phyloP scores from a whole-genome alignment of 1,140 invertebrate genomes.

The Diplogasteroides magnus region DNA sequence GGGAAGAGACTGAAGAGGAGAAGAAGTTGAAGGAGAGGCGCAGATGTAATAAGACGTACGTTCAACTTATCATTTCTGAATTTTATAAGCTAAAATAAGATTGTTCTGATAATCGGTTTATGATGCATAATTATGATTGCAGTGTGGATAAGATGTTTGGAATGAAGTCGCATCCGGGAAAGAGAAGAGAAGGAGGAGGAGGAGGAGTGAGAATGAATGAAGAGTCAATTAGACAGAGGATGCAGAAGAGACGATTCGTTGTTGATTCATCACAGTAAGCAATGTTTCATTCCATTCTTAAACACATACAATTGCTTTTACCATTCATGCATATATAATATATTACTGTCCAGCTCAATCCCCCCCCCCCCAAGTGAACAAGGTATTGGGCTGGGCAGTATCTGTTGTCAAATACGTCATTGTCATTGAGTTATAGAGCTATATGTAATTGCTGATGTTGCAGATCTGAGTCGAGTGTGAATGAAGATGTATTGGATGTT shows the following conservation, averaged over 20 bases:
- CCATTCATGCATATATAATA: not conserved
- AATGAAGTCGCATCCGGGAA: not conserved
- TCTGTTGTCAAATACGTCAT: too few species aligned
- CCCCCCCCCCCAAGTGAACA: too few species aligned
- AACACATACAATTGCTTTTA: constrained; percentile 1
- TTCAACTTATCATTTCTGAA: not conserved
- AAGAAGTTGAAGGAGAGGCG: not conserved
- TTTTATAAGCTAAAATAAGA: not conserved
- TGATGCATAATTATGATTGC: not conserved
- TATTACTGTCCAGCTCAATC: too few species aligned
- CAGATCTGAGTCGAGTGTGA: too few species aligned
- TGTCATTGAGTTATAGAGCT: too few species aligned
- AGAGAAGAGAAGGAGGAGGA: too few species aligned
- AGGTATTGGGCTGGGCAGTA: too few species aligned
- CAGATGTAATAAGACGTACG: not conserved
- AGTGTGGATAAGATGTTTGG: not conserved
- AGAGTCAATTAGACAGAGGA: not conserved
- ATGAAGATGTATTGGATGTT: too few species aligned
- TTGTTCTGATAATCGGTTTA: not conserved
- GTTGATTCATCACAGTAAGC: not conserved
- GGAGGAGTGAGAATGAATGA: too few species aligned
- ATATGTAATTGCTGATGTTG: too few species aligned
- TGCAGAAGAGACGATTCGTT: not conserved
- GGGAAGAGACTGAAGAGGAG: too few species aligned
- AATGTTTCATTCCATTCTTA: not conserved